A percentile compares a stretch with the other conserved stretches of the same genome.
Evolutionary conservation across 2,113 vertebrate genomes (phyloP).

Genomic region (Solenodon paradoxus): DNA sequence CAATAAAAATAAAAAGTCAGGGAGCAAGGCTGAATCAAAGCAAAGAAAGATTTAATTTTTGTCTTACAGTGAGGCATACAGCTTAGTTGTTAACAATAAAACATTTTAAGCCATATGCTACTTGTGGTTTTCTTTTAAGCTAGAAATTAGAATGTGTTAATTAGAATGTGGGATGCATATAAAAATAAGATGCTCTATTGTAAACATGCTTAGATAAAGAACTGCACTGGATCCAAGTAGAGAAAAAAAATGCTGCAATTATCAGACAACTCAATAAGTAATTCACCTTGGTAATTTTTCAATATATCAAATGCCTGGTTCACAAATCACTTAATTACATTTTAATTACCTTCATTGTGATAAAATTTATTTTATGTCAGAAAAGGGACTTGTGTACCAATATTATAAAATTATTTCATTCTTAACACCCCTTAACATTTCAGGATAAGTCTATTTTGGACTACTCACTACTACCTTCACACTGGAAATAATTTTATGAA

Average conservation of each 20-base stretch:
- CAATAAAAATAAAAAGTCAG: slow-evolving; percentile 71
- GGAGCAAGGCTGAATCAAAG: slow-evolving; percentile 70
- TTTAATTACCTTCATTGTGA: slow-evolving; percentile 40
- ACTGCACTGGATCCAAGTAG: slow-evolving; percentile 49
- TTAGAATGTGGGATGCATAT: slow-evolving; percentile 71
- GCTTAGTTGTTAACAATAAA: slow-evolving; percentile 76
- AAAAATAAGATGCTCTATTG: slow-evolving; percentile 72
- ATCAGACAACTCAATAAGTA: slow-evolving; percentile 71
- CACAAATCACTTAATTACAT: slow-evolving; percentile 74
- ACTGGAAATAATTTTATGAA: not conserved
- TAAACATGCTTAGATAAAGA: slow-evolving; percentile 65
- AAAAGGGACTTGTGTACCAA: slow-evolving; percentile 67
- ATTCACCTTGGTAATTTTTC: slow-evolving; percentile 75
- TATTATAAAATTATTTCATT: slow-evolving; percentile 49
- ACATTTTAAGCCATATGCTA: slow-evolving; percentile 74
- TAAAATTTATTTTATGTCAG: slow-evolving; percentile 65
- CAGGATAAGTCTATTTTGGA: not conserved
- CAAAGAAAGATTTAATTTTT: slow-evolving; percentile 76
- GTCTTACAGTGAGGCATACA: slow-evolving; percentile 68
- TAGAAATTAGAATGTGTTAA: slow-evolving; percentile 81
- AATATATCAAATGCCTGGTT: slow-evolving; percentile 67
- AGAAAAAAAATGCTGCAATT: slow-evolving; percentile 66
- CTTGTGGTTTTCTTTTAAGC: slow-evolving; percentile 74
- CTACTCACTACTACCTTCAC: not conserved
- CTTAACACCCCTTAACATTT: slow-evolving; percentile 46